Percentiles rank a stretch among this genome's conserved stretches.
Conservation (phyloP, 1,140 invertebrate genomes). For the Drosophila aff. region DNA sequence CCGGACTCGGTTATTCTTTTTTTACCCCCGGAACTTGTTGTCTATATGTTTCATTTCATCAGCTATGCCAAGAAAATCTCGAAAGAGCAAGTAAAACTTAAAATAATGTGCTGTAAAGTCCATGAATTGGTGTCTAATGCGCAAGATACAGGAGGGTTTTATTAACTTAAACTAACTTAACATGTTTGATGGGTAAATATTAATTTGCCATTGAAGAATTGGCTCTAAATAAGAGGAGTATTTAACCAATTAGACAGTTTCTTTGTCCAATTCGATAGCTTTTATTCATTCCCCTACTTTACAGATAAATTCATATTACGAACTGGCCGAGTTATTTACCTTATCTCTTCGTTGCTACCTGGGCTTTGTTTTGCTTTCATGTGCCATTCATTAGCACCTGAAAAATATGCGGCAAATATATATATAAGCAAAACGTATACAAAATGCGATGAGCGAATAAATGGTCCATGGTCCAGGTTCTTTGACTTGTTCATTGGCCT, state of each 20-base stretch:
- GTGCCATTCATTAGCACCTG: conserved; percentile 23
- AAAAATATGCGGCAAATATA: neutral
- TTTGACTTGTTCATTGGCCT: conserved; percentile 15
- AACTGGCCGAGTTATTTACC: neutral
- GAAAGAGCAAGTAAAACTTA: neutral
- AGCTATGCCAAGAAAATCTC: neutral
- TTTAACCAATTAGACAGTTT: neutral
- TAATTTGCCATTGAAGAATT: too few species aligned
- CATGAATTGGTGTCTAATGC: too few species aligned
- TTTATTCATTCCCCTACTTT: neutral
- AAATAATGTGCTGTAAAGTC: neutral
- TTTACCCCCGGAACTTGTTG: conserved; percentile 58
- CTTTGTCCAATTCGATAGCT: neutral
- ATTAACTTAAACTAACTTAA: too few species aligned
- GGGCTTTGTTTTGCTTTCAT: conserved; percentile 17
- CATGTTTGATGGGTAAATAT: too few species aligned
- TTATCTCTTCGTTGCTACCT: neutral
- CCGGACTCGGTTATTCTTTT: conserved; percentile 6
- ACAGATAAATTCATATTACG: neutral
- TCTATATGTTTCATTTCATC: conserved; percentile 44
- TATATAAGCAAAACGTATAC: conserved; percentile 1
- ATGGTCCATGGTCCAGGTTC: conserved; percentile 9
- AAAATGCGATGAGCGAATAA: neutral
- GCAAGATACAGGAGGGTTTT: too few species aligned
- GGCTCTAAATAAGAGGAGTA: neutral